These are phyloP conservation scores for Diploscapter pachys DNA, from an alignment of 1,140 invertebrate species.

Conservation along the genomic window DNA sequence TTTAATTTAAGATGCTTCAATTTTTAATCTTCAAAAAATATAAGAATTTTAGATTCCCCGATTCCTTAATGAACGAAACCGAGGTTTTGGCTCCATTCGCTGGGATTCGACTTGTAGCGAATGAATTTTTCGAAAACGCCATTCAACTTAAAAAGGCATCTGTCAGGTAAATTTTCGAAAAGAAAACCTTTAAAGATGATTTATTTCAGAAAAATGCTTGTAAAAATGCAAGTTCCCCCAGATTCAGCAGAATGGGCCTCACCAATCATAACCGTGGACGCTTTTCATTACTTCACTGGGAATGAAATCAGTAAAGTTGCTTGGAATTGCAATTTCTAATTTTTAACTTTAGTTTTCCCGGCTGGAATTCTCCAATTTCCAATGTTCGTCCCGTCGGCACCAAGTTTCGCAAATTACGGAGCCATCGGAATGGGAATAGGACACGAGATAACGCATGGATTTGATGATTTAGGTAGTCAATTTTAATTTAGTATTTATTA, in stretches of 20 bases:
- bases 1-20: slow-evolving; percentile 21
- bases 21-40: slow-evolving; percentile 1
- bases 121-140: slow-evolving; percentile 53
- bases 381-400: slow-evolving; percentile 63
- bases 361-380: slow-evolving; percentile 65
- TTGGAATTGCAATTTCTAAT: slow-evolving; percentile 5
- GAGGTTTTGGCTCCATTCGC: slow-evolving; percentile 24
- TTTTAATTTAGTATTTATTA: neutral
- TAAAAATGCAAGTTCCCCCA: slow-evolving; percentile 12
- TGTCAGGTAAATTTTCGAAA: slow-evolving; percentile 20
- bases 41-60: slow-evolving; percentile 26
- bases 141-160: slow-evolving; percentile 27
- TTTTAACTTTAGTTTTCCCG: slow-evolving; percentile 59
- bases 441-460: slow-evolving; percentile 43
- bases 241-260: slow-evolving; percentile 20
- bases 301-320: slow-evolving; percentile 65
- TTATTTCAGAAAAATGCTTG: slow-evolving; percentile 45
- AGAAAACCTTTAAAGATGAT: slow-evolving; percentile 61
- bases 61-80: slow-evolving; percentile 30
- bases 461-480: slow-evolving; percentile 33
- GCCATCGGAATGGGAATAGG: slow-evolving; percentile 43
- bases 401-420: slow-evolving; percentile 58
- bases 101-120: slow-evolving; percentile 24
- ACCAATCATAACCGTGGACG: slow-evolving; percentile 61
- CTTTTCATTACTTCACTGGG: slow-evolving; percentile 63